Evolutionary conservation across 2,797 vertebrate species (phyloP), one percentile per base, ranked within the genome.

Genomic region (Sebastes umbrosus): DNA sequence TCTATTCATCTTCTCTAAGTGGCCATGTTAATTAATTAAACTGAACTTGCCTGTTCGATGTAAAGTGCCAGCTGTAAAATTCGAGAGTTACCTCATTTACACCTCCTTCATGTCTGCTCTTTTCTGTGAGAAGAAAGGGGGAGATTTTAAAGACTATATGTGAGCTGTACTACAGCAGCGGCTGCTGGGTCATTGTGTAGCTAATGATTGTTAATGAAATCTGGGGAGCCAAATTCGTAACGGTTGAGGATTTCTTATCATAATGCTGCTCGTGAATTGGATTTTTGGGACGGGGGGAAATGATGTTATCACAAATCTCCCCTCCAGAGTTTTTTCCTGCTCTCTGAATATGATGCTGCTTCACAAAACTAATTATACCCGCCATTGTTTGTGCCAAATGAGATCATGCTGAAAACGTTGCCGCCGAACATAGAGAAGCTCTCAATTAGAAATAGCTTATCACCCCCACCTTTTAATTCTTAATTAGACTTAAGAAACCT

Each of bases 351-450:
- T 6, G 60, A 80, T 36, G 31, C 50, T 58, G 66, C 74, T 78
- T 69, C 68, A 60, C 59, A 29, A 80, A 73, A 77, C 69, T 89
- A 87, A 90, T 88, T 88, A 91, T 72, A 84, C 68, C 54, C 36
- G 8, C 39, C 8, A 69, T 71, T 84, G 68, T 81, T 90, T 76
- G 50, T 73, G 85, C 82, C 72, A 89, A 80, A 79, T 80, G 68
- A 78, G 76, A 70, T 70, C 39, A 80, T 78, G 79, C 77, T 84
- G 72, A 84, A 89, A 83, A 84, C 66, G 71, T 70, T 52, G 76
- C 59, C 32, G 63, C 73, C 75, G 77, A 79, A 77, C 70, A 75
- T 46, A 78, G 78, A 84, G 36, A 77, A 73, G 71, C 55, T 84
- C 79, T 46, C 67, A 87, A 89, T 92, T 80, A 90, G 80, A 81